Conservation (phyloP, 2,113 vertebrate genomes). For the Melozone crissalis region DNA sequence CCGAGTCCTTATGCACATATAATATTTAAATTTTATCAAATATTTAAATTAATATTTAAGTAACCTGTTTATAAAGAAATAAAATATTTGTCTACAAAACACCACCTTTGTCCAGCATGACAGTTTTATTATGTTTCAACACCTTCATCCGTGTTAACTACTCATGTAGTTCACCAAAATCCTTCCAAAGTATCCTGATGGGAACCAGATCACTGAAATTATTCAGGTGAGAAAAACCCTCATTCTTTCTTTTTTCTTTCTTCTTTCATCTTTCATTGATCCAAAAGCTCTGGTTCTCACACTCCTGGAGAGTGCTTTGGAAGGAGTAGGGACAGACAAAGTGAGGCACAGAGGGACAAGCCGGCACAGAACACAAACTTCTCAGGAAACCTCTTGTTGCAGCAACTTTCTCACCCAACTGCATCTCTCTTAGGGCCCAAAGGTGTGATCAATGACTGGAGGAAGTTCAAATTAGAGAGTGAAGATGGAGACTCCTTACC, state of each 20-base stretch:
- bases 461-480: conserved; percentile 94
- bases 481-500: conserved; percentile 84
- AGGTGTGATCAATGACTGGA: conserved; percentile 97
- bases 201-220: not conserved
- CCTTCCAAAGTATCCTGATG: not conserved
- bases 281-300: not conserved
- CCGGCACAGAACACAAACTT: not conserved
- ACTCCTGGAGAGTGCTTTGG: not conserved
- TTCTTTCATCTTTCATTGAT: not conserved
- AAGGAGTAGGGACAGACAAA: not conserved
- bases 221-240: not conserved
- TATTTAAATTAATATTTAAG: not conserved
- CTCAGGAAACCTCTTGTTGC: not conserved
- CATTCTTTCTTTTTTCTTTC: not conserved
- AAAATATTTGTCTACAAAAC: not conserved
- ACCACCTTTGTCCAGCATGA: not conserved
- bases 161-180: not conserved
- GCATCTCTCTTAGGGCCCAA: conserved; percentile 85
- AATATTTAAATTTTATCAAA: not conserved
- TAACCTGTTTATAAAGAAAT: not conserved
- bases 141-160: not conserved
- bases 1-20: not conserved
- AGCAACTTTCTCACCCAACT: not conserved
- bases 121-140: not conserved
- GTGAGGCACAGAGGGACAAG: not conserved